Conservation (phyloP, 2,797 vertebrate species). For the Urocyon cinereoargenteus region DNA sequence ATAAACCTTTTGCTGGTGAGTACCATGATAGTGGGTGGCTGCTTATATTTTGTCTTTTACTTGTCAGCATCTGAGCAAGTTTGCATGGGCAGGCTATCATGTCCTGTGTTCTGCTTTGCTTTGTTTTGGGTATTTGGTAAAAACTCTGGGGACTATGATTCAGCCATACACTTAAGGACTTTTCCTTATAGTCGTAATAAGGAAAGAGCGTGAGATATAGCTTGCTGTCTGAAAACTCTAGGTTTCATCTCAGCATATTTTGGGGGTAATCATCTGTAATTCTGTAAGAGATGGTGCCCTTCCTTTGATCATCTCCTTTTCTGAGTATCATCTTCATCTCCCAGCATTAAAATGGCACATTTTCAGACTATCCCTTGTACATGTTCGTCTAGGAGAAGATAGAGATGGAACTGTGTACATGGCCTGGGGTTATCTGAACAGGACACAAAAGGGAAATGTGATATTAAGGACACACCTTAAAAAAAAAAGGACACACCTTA, state of each 20-base stretch:
- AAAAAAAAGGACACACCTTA: not conserved
- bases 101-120: not conserved
- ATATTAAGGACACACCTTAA: not conserved
- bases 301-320: slow-evolving; percentile 20
- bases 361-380: not conserved
- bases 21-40: not conserved
- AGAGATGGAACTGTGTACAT: not conserved
- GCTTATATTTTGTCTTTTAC: not conserved
- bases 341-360: not conserved
- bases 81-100: too few species aligned
- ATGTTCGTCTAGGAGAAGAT: not conserved
- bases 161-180: not conserved
- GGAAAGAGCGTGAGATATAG: not conserved
- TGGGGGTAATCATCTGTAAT: not conserved
- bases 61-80: not conserved
- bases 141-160: not conserved
- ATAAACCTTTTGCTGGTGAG: slow-evolving; percentile 98
- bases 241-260: not conserved
- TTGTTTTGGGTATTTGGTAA: not conserved
- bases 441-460: not conserved
- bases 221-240: not conserved
- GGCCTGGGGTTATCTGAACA: not conserved
- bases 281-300: not conserved
- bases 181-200: not conserved
- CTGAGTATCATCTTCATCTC: not conserved